A percentile compares a stretch with the other conserved stretches of the same genome.
These are phyloP conservation scores for Phoxinus dragarum DNA, from an alignment of 2,797 vertebrate genomes.

Conservation along the genomic window DNA sequence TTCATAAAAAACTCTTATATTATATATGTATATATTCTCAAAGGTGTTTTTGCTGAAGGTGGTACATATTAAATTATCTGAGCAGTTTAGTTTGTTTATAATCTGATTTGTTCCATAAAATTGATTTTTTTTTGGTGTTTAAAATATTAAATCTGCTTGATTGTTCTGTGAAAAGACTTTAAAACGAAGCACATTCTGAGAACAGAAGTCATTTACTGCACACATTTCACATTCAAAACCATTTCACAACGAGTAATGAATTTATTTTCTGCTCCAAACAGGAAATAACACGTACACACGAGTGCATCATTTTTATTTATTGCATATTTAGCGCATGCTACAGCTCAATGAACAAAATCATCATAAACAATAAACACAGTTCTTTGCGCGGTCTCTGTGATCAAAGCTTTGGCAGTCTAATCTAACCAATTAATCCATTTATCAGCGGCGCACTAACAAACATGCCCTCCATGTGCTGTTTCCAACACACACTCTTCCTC, in stretches of 20 bases:
- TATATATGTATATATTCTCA: too few species aligned
- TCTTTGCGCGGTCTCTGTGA: conserved; percentile 54
- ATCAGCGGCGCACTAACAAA: conserved; percentile 61
- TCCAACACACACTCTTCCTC: conserved; percentile 52
- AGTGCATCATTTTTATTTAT: conserved; percentile 35
- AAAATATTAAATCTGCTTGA: background rate
- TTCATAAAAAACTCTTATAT: background rate
- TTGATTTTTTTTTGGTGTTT: background rate
- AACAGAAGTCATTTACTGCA: background rate
- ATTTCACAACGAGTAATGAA: background rate
- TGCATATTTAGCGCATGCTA: conserved; percentile 38
- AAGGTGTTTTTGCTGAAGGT: background rate
- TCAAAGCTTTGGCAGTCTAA: conserved; percentile 63
- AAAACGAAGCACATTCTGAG: background rate
- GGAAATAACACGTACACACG: conserved; percentile 8
- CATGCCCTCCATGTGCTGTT: conserved; percentile 60
- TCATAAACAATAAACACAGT: conserved; percentile 61
- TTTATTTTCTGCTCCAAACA: conserved; percentile 29
- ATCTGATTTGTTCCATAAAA: background rate
- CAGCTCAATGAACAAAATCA: conserved; percentile 61
- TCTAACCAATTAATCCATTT: conserved; percentile 67
- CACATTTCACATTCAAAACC: conserved; percentile 12
- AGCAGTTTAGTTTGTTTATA: background rate
- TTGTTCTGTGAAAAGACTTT: background rate
- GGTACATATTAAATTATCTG: background rate